These are phyloP conservation scores for Thalassaphorura encarpata DNA, from an alignment of 1,140 invertebrate species.

Conservation along the genomic window DNA sequence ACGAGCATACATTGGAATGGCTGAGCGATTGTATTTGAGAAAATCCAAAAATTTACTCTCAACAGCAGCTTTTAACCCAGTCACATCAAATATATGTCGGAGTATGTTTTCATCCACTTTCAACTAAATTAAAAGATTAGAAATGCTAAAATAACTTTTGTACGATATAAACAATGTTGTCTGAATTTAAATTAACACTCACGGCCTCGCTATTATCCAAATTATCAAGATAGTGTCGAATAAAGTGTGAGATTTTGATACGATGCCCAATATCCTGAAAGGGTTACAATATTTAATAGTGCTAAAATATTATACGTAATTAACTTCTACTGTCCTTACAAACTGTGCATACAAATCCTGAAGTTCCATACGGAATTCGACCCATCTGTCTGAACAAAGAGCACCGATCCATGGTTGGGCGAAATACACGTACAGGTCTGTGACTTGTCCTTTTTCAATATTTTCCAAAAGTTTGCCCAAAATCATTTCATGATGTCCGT, in stretches of 20 bases:
- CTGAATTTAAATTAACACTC: slow-evolving; percentile 6
- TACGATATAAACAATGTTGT: not conserved
- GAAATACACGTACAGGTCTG: slow-evolving; percentile 52
- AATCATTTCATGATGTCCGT: slow-evolving; percentile 51
- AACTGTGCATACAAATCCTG: slow-evolving; percentile 12
- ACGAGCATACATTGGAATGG: slow-evolving; percentile 26
- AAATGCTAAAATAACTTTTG: not conserved
- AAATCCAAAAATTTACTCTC: slow-evolving; percentile 26
- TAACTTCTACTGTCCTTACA: no score
- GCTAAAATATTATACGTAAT: no score
- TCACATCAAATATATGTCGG: slow-evolving; percentile 19
- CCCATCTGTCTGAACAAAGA: slow-evolving; percentile 49
- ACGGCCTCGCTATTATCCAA: slow-evolving; percentile 19
- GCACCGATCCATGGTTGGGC: slow-evolving; percentile 49
- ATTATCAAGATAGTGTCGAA: slow-evolving; percentile 18
- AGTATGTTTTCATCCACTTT: slow-evolving; percentile 25
- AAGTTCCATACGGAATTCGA: slow-evolving; percentile 38
- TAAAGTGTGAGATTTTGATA: slow-evolving; percentile 14
- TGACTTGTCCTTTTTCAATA: slow-evolving; percentile 44
- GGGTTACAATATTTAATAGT: not conserved
- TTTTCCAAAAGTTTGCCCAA: slow-evolving; percentile 48
- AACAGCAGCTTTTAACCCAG: slow-evolving; percentile 14
- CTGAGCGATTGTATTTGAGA: slow-evolving; percentile 17
- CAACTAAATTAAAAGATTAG: slow-evolving; percentile 10
- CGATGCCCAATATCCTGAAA: slow-evolving; percentile 11